Percentiles rank a stretch among this genome's conserved stretches.
Conservation (phyloP, 2,113 vertebrate species). For the Cichladusa arquata region DNA sequence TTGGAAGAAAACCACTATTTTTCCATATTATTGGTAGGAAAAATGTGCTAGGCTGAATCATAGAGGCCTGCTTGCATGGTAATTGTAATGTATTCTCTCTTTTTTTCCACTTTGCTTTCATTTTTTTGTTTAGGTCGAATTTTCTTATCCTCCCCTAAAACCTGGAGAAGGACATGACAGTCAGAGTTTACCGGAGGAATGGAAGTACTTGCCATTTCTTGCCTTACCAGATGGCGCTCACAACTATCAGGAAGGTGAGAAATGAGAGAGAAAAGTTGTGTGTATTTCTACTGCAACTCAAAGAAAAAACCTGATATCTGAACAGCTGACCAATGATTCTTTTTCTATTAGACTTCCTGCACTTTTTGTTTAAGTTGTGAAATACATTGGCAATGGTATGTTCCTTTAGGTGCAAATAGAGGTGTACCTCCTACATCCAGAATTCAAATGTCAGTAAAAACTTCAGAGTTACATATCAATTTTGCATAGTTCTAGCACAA, state of each 20-base stretch:
- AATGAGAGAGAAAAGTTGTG: neutral
- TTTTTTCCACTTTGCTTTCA: neutral
- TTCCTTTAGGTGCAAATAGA: neutral
- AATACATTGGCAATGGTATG: neutral
- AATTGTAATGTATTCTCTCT: neutral
- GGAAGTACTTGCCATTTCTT: conserved; percentile 96
- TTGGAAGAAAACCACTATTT: neutral
- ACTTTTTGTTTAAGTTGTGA: neutral
- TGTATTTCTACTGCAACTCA: neutral
- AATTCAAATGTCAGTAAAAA: neutral
- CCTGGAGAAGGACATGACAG: conserved; percentile 89
- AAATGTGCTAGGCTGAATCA: neutral
- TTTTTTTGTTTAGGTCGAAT: conserved; percentile 85
- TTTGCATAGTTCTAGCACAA: neutral
- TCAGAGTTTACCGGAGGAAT: conserved; percentile 87
- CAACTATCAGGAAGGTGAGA: conserved; percentile 95
- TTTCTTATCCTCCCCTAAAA: conserved; percentile 92
- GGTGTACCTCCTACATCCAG: neutral
- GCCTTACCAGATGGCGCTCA: conserved; percentile 94
- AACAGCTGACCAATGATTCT: neutral
- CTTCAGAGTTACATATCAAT: neutral
- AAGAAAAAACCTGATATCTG: neutral
- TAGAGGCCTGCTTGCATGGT: neutral
- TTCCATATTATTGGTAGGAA: neutral
- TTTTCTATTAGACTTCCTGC: neutral